Evolutionary conservation across 2,113 vertebrate species (phyloP).

Genomic region (Euleptes europaea): DNA sequence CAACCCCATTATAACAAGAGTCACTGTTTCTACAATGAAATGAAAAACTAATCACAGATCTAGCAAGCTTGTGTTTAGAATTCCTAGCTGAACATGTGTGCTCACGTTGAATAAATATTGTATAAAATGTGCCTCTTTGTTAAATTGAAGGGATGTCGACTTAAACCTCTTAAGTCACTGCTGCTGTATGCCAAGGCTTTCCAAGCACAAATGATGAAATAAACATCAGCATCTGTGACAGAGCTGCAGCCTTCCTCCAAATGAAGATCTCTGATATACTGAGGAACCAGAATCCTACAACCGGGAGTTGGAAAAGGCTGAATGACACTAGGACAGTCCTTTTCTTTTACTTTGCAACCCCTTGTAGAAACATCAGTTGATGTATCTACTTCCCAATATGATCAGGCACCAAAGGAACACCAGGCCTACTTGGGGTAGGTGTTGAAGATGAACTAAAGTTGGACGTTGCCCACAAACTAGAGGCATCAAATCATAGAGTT

Average conservation of each 20-base stretch:
- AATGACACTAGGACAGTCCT: not conserved
- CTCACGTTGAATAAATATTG: not conserved
- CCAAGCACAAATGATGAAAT: not conserved
- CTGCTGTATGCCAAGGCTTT: not conserved
- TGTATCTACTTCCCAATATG: no score
- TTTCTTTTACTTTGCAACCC: no score
- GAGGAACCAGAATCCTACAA: not conserved
- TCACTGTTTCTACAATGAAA: not conserved
- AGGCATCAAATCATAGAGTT: no score
- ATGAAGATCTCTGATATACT: not conserved
- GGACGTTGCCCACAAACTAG: no score
- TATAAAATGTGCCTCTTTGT: not conserved
- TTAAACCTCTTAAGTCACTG: not conserved
- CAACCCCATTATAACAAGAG: not conserved
- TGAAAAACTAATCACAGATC: not conserved
- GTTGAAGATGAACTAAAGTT: not conserved
- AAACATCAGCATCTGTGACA: not conserved
- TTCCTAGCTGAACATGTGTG: not conserved
- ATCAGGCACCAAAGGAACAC: not conserved
- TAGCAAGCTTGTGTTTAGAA: not conserved
- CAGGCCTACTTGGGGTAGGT: not conserved
- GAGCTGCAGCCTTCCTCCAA: not conserved
- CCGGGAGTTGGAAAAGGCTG: not conserved
- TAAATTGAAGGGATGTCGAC: not conserved
- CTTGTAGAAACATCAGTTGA: no score